phyloP scores from a whole-genome alignment of 2,113 vertebrate species.

The Neoarius graeffei region DNA sequence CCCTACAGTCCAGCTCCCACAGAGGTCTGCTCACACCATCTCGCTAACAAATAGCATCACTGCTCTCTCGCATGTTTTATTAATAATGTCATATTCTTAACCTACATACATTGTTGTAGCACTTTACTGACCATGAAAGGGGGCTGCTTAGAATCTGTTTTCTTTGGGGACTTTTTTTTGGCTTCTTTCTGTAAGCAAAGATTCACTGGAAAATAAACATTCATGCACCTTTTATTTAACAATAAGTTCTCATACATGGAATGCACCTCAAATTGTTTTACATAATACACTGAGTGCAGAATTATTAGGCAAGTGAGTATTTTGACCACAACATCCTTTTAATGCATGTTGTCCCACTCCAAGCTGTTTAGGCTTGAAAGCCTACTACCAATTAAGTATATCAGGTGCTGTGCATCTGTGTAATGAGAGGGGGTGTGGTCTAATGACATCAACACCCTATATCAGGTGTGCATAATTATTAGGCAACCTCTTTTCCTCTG shows the following conservation, averaged over 20 bases:
- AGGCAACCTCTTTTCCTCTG: no score
- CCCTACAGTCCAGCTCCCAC: slow-evolving; percentile 61
- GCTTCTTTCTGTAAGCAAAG: not conserved
- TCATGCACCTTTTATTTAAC: not conserved
- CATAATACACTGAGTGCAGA: no score
- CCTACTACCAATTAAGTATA: no score
- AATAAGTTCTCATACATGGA: not conserved
- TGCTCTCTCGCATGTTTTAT: not conserved
- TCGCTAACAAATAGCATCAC: not conserved
- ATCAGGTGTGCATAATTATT: no score
- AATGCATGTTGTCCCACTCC: no score
- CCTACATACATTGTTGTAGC: not conserved
- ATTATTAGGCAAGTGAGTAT: no score
- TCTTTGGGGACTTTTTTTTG: not conserved
- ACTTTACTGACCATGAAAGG: not conserved
- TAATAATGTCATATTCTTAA: not conserved
- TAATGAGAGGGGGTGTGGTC: no score
- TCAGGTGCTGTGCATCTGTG: no score
- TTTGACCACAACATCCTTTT: no score
- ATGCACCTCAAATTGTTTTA: not conserved
- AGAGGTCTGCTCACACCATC: slow-evolving; percentile 66
- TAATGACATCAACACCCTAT: no score
- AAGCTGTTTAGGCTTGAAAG: no score
- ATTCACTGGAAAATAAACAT: not conserved
- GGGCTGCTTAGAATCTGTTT: not conserved